Base-by-base conservation (phyloP, 2,888 invertebrate genomes). In the Chrysomela aeneicollis region DNA sequence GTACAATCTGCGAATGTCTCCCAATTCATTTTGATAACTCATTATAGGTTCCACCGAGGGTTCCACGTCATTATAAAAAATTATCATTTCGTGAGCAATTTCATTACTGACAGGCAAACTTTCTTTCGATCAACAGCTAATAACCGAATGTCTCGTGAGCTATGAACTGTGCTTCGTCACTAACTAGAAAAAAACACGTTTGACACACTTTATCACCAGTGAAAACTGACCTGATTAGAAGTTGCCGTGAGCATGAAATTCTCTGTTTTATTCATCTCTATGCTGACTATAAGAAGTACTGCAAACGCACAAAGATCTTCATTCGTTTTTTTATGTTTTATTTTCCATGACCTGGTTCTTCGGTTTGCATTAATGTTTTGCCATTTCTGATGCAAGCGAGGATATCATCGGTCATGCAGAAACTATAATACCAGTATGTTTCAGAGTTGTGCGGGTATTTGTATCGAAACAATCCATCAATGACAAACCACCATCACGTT, bases 311-410 rank as follows among this genome's bases (percentile, higher is more conserved):
- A 42, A 42, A 42, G 42, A 42, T 42, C 3, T 42, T 42, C 42
- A 2, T 42, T 42, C 42, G 2, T 8, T 42, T 15, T 15, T 42
- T 42, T 42, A 55, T 42, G 37, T 42, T 55, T 42, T 15, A 37
- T 42, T 55, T 55, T 55, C 55, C 55, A 55, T 55, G 55, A 55
- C 55, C 55, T 42, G 37, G 42, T 42, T 55, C n/a, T 42, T 42
- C 42, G 15, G 3, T 42, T n/a, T 42, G 42, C 12, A 42, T 42
- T 15, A n/a, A 15, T 10, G 15, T 42, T 42, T n/a, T 42, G 42
- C n/a, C 15, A 42, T 15, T 15, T 15, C 42, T 42, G 15, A 1
- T 15, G 15, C 42, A 42, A 42, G 42, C 32, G 15, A 53, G 35
- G 18, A 53, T 53, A 35, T 19, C 37, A 42, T 15, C 42, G 6